Conservation (phyloP, 1,140 invertebrate species). For the Drosophila ambigua region DNA sequence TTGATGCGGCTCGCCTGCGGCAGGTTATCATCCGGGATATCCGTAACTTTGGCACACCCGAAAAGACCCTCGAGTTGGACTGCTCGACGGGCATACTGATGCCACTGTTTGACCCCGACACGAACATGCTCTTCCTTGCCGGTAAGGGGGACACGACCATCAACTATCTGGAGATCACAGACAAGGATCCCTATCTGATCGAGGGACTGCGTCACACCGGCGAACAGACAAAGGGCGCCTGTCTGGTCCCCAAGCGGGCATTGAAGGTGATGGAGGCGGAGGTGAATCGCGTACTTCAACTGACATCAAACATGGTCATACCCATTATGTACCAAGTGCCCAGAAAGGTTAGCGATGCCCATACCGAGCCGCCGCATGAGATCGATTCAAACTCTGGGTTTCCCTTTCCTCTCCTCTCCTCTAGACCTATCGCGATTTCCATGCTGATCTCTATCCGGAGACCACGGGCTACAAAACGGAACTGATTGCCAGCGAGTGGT, state of each 20-base stretch:
- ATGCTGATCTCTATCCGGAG: conserved; percentile 96
- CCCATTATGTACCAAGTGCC: conserved; percentile 97
- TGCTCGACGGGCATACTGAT: conserved; percentile 96
- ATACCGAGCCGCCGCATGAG: no score
- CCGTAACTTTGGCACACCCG: conserved; percentile 90
- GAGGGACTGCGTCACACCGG: conserved; percentile 88
- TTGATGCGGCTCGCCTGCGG: conserved; percentile 90
- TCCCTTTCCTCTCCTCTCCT: conserved; percentile 49
- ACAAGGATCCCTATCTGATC: conserved; percentile 92
- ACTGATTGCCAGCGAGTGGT: conserved; percentile 91
- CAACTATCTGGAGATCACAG: conserved; percentile 92
- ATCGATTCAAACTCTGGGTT: not conserved
- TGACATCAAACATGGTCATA: conserved; percentile 93
- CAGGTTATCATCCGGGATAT: conserved; percentile 95
- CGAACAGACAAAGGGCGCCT: conserved; percentile 96
- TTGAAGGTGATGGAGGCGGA: conserved; percentile 97
- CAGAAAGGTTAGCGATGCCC: conserved; percentile 88
- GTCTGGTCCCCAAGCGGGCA: conserved; percentile 95
- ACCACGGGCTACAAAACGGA: conserved; percentile 91
- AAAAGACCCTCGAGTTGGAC: conserved; percentile 92
- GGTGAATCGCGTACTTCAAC: conserved; percentile 94
- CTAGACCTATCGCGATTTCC: conserved; percentile 96
- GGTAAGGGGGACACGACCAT: conserved; percentile 97
- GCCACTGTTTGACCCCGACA: conserved; percentile 95
- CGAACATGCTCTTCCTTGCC: conserved; percentile 96